Conservation (phyloP, 2,113 vertebrate genomes). For the Chamaea fasciata region DNA sequence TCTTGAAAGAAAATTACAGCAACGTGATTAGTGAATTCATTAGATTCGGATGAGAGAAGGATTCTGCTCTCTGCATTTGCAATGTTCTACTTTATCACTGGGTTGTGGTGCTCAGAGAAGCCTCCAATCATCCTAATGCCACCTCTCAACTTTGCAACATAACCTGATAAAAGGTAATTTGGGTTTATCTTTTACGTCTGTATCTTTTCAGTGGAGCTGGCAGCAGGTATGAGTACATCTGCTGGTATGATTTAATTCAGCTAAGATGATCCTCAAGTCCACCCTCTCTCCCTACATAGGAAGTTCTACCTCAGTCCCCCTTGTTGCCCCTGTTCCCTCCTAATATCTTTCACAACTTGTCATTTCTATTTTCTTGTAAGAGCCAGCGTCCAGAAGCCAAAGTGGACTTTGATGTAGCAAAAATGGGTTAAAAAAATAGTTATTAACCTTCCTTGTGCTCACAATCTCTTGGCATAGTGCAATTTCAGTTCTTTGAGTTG, state of each 20-base stretch:
- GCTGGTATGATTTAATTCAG: background rate
- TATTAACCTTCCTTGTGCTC: background rate
- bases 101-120: background rate
- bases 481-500: background rate
- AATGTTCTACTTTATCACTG: background rate
- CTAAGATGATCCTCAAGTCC: background rate
- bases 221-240: background rate
- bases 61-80: background rate
- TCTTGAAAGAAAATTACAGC: conserved; percentile 31
- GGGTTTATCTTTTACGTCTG: background rate
- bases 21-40: conserved; percentile 20
- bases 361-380: background rate
- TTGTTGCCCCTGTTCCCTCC: background rate
- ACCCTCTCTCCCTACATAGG: background rate
- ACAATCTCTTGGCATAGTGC: background rate
- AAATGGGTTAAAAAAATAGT: background rate
- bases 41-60: background rate
- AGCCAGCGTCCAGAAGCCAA: background rate
- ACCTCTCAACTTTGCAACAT: background rate
- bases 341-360: background rate
- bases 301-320: background rate
- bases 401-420: background rate
- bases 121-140: conserved; percentile 2
- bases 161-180: conserved; percentile 33
- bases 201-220: background rate